Conservation (phyloP, 2,888 invertebrate species). For the Sphecodes monilicornis region DNA sequence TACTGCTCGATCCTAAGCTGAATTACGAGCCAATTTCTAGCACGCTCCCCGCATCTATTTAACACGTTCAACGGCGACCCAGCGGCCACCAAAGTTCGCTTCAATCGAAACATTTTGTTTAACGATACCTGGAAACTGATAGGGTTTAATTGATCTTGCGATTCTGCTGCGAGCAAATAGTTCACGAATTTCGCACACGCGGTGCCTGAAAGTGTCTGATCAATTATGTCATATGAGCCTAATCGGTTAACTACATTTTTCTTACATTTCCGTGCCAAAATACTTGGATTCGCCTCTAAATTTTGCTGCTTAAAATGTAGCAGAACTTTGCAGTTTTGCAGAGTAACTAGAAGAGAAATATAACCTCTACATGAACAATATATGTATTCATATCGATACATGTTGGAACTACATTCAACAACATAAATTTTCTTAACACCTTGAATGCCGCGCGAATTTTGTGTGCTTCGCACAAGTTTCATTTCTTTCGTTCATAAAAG, state of each 20-base stretch:
- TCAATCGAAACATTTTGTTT: neutral
- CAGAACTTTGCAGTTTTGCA: too few relatives aligned
- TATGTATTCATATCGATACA: too few relatives aligned
- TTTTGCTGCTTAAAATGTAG: neutral
- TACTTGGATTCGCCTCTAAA: neutral
- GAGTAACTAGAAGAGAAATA: too few relatives aligned
- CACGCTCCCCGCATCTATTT: constrained; percentile 31
- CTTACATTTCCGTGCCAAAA: neutral
- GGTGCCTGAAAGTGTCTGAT: neutral
- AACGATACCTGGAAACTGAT: neutral
- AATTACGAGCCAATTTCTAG: constrained; percentile 65
- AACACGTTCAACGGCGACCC: neutral
- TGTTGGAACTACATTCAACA: too few relatives aligned
- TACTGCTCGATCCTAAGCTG: constrained; percentile 35
- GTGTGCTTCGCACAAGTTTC: too few relatives aligned
- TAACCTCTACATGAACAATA: too few relatives aligned
- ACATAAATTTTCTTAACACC: too few relatives aligned
- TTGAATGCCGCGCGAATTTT: too few relatives aligned
- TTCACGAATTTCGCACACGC: neutral
- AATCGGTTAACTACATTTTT: neutral
- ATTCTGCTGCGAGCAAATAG: neutral
- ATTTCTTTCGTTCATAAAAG: too few relatives aligned
- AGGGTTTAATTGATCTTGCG: neutral
- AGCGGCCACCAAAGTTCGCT: neutral
- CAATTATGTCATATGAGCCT: neutral